Base-by-base conservation (phyloP, 30 jellyfish, hydroid and myxozoan species). In the Aurelia sp. region DNA sequence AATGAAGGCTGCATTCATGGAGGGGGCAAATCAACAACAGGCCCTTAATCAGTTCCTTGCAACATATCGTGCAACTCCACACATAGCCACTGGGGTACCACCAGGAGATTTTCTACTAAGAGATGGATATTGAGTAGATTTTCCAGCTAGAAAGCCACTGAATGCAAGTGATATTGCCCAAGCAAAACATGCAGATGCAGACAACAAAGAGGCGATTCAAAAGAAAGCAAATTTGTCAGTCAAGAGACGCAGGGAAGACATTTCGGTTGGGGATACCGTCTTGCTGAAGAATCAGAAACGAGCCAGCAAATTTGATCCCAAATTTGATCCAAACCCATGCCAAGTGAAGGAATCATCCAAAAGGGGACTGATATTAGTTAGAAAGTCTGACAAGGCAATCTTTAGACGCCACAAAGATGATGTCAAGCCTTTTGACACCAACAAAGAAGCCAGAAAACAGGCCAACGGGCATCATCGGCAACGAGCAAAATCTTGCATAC, bases 61-160 rank as follows among this genome's bases (percentile, higher is more conserved):
- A 48, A 52, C 85, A 27, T 77, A 87, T 48, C 89, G 95, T 18
- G 76, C 72, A 1, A 87, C 91, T 7, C 96, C 87, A 3, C 91
- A 76, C 44, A 40, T 52, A 17, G 63, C 96, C 55, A 87, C 91
- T 9, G 91, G 96, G 31, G 82, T 75, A 11, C 76, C 96, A 53
- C 91, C 78, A 17, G 91, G 89, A 51, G 91, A 59, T 27, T 41
- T 87, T 50, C 69, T 87, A 17, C 78, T 87, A 16, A 52, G 87
- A 67, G 87, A 68, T 68, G 96, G 91, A 7, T 63, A 59, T 50
- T 1, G 64, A 27, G 74, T 22, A 4, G 76, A 81, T 66, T 81
- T 67, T 67, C 91, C 84, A n/a, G 52, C 76, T 76, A 41, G 62
- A 48, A 22, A 60, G 62, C 64, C 76, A 59, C 41, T 76, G 19